phyloP scores from a whole-genome alignment of 1,140 invertebrate genomes.

The Drosophila eugracilis region DNA sequence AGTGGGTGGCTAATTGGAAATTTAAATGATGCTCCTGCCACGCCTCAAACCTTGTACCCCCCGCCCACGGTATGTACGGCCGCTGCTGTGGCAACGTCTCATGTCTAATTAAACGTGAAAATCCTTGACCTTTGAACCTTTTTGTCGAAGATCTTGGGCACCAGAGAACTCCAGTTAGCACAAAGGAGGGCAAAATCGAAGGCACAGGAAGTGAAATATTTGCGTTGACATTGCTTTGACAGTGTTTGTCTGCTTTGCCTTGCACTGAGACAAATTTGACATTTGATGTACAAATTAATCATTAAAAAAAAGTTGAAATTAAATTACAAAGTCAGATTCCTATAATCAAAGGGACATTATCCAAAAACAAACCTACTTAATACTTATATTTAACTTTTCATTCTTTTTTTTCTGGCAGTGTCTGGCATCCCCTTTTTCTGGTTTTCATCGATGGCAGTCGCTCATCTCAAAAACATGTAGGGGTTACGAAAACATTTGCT shows the following conservation, averaged over 20 bases:
- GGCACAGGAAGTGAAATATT: constrained; percentile 78
- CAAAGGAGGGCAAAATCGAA: constrained; percentile 20
- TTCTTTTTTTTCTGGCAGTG: constrained; percentile 4
- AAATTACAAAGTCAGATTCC: too few relatives aligned
- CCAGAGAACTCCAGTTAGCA: not conserved
- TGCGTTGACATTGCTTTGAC: constrained; percentile 66
- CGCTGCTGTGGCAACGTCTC: constrained; percentile 22
- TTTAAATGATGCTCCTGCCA: constrained; percentile 39
- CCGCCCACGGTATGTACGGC: constrained; percentile 28
- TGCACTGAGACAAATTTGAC: not conserved
- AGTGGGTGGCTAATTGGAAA: constrained; percentile 48
- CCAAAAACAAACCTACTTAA: too few relatives aligned
- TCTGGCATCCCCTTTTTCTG: not conserved
- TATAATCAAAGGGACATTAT: too few relatives aligned
- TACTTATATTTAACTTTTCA: not conserved
- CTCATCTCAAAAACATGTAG: constrained; percentile 35
- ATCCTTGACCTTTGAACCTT: constrained; percentile 75
- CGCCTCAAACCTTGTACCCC: not conserved
- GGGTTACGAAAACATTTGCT: constrained; percentile 30
- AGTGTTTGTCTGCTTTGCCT: constrained; percentile 7
- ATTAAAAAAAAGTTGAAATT: too few relatives aligned
- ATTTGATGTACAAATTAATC: too few relatives aligned
- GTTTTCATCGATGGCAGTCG: constrained; percentile 20
- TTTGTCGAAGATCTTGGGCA: constrained; percentile 16
- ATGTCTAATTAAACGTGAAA: constrained; percentile 71